Evolutionary conservation across 2,113 vertebrate species (phyloP).

Genomic region (Etheostoma spectabile): DNA sequence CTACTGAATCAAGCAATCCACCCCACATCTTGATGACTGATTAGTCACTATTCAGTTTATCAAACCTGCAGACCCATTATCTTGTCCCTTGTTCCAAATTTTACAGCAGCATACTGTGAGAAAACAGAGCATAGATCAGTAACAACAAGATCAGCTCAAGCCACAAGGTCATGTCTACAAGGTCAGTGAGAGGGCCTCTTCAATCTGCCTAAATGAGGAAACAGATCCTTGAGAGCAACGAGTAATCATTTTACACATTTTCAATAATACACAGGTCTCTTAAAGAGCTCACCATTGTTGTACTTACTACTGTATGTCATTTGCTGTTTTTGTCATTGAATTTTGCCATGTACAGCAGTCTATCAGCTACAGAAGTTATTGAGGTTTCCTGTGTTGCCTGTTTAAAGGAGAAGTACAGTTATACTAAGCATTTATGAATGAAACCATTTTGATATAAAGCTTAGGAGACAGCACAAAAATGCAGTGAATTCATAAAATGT

Average conservation of each 20-base stretch:
- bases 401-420: neutral
- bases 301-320: neutral
- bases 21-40: neutral
- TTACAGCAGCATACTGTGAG: neutral
- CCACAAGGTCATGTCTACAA: neutral
- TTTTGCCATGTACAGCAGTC: neutral
- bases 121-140: neutral
- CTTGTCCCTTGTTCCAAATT: neutral
- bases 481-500: neutral
- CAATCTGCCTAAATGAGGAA: neutral
- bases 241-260: neutral
- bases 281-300: neutral
- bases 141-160: neutral
- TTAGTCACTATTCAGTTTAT: neutral
- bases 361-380: neutral
- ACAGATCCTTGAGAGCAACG: neutral
- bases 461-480: neutral
- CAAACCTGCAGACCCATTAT: neutral
- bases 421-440: neutral
- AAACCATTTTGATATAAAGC: neutral
- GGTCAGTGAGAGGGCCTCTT: neutral
- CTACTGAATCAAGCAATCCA: conserved; percentile 8
- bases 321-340: neutral
- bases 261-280: neutral
- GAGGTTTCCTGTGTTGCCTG: neutral